Evolutionary conservation across 2,113 vertebrate genomes (phyloP).

Genomic region (Uropsilus gracilis): DNA sequence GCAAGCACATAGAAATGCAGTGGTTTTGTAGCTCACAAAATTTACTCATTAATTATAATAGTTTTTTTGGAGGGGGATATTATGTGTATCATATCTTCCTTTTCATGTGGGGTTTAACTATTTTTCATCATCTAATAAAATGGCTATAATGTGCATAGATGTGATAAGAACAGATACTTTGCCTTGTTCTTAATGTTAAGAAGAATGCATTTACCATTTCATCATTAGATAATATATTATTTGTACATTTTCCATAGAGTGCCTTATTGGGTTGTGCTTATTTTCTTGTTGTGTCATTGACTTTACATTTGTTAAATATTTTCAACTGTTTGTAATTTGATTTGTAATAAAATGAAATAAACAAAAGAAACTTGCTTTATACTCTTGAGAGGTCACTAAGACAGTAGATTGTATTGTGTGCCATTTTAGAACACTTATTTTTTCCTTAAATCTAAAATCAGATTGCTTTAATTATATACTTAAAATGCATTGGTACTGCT

Average conservation of each 20-base stretch:
- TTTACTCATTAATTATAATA: constrained; percentile 15
- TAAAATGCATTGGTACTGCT: background rate
- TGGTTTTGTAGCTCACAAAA: background rate
- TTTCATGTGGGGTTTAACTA: background rate
- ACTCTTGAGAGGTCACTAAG: background rate
- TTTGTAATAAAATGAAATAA: background rate
- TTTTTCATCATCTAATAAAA: background rate
- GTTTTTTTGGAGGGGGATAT: background rate
- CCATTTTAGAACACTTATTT: background rate
- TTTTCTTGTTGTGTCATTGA: background rate
- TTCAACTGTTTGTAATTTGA: background rate
- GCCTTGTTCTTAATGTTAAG: background rate
- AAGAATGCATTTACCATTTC: background rate
- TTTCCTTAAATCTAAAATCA: background rate
- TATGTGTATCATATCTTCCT: background rate
- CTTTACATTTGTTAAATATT: constrained; percentile 5
- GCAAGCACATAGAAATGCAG: background rate
- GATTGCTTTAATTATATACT: background rate
- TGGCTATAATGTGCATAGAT: background rate
- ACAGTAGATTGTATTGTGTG: background rate
- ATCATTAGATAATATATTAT: background rate
- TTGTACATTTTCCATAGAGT: background rate
- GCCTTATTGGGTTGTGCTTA: background rate
- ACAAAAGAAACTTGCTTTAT: constrained; percentile 16
- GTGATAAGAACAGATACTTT: background rate